These are phyloP conservation scores for Atherinosoma microstoma DNA, from an alignment of 2,797 vertebrate genomes.

Conservation along the genomic window DNA sequence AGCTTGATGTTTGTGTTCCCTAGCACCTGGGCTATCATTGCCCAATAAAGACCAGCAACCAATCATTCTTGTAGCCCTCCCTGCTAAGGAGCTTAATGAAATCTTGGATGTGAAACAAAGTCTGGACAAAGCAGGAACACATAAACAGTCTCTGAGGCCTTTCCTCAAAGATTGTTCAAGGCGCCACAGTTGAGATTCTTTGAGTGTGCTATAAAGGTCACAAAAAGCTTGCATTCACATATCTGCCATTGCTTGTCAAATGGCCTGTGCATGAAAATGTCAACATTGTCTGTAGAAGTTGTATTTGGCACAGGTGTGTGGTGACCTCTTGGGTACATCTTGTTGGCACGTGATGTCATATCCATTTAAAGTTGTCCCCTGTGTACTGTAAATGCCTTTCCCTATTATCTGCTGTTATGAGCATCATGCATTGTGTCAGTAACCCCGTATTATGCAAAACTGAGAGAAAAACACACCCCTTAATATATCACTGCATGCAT, in stretches of 20 bases:
- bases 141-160: slow-evolving; percentile 58
- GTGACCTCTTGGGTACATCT: slow-evolving; percentile 69
- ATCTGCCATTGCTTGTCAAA: slow-evolving; percentile 58
- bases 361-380: slow-evolving; percentile 70
- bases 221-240: slow-evolving; percentile 47
- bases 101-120: slow-evolving; percentile 47
- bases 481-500: slow-evolving; percentile 48
- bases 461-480: slow-evolving; percentile 33
- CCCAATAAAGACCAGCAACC: slow-evolving; percentile 78
- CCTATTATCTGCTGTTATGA: slow-evolving; percentile 81
- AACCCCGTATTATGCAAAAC: slow-evolving; percentile 51
- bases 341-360: slow-evolving; percentile 72
- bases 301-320: slow-evolving; percentile 69
- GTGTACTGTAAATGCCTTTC: slow-evolving; percentile 71
- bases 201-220: slow-evolving; percentile 67
- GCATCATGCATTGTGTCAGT: slow-evolving; percentile 49
- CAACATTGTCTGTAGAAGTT: slow-evolving; percentile 79
- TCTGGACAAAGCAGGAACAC: slow-evolving; percentile 37
- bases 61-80: slow-evolving; percentile 65
- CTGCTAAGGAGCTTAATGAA: slow-evolving; percentile 67
- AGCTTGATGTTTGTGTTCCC: slow-evolving; percentile 71
- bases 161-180: slow-evolving; percentile 46
- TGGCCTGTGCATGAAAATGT: slow-evolving; percentile 79
- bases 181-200: slow-evolving; percentile 54
- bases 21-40: slow-evolving; percentile 81